Evolutionary conservation across 2,113 vertebrate genomes (phyloP).

Genomic region (Tenrec ecaudatus): DNA sequence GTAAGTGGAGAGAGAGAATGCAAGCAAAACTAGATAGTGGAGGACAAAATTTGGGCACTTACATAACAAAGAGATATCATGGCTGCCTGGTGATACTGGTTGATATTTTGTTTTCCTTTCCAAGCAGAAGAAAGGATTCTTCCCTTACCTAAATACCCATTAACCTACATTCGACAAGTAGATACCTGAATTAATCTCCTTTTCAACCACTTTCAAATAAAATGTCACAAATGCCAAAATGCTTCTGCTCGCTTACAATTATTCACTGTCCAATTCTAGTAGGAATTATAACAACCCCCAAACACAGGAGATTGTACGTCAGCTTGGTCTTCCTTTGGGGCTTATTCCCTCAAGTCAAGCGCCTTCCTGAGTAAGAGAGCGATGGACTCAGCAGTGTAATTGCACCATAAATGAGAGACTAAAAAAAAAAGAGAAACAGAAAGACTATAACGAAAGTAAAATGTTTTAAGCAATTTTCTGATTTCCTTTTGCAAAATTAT

Average conservation of each 20-base stretch:
- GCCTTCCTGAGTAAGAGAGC: background rate
- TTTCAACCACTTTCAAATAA: background rate
- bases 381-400: slow-evolving; percentile 27
- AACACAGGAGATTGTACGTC: slow-evolving; percentile 4
- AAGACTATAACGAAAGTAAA: background rate
- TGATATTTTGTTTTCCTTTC: background rate
- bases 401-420: background rate
- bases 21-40: background rate
- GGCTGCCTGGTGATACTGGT: background rate
- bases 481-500: background rate
- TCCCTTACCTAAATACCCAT: background rate
- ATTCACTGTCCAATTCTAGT: background rate
- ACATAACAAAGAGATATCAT: background rate
- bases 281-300: background rate
- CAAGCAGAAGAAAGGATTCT: background rate
- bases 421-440: background rate
- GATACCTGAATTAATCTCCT: background rate
- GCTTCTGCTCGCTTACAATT: background rate
- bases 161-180: background rate
- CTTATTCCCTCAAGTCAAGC: background rate
- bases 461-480: background rate
- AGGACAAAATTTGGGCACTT: background rate
- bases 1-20: background rate
- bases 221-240: background rate
- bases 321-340: slow-evolving; percentile 35